phyloP scores from a whole-genome alignment of 2,888 invertebrate genomes.

The Mesorhabditis belari region DNA sequence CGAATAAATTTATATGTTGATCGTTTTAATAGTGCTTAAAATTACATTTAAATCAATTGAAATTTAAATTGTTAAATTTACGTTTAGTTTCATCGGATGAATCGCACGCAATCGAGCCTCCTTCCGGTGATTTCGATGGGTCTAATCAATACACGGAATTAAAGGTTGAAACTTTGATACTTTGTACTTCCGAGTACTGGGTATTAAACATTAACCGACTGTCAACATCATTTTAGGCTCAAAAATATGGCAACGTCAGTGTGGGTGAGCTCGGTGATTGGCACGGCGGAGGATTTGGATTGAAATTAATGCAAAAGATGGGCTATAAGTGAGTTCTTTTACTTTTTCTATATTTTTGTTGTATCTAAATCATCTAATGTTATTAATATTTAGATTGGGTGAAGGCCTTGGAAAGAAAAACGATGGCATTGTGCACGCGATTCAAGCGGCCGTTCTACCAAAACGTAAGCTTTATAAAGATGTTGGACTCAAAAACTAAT shows the following conservation, averaged over 20 bases:
- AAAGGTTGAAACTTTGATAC: background rate
- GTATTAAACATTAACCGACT: too few species aligned
- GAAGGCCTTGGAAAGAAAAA: conserved; percentile 30
- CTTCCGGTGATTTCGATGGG: background rate
- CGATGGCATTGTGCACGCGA: conserved; percentile 37
- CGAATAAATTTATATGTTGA: too few species aligned
- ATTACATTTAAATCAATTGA: too few species aligned
- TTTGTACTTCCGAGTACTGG: too few species aligned
- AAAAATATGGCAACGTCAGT: conserved; percentile 2
- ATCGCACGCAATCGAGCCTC: background rate
- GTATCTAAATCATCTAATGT: background rate
- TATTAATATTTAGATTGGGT: background rate
- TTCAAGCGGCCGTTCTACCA: conserved; percentile 24
- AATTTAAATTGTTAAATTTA: too few species aligned
- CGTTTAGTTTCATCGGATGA: background rate
- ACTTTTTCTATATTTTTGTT: background rate
- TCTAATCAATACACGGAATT: background rate
- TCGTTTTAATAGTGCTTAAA: too few species aligned
- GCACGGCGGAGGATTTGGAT: conserved; percentile 28
- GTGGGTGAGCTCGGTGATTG: conserved; percentile 28
- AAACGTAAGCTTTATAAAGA: conserved; percentile 23
- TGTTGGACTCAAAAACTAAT: background rate
- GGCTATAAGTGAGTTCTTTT: conserved; percentile 24
- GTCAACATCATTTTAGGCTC: background rate
- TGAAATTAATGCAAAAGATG: conserved; percentile 36